Conservation (phyloP, 1,140 invertebrate species). For the Cyclina sinensis region DNA sequence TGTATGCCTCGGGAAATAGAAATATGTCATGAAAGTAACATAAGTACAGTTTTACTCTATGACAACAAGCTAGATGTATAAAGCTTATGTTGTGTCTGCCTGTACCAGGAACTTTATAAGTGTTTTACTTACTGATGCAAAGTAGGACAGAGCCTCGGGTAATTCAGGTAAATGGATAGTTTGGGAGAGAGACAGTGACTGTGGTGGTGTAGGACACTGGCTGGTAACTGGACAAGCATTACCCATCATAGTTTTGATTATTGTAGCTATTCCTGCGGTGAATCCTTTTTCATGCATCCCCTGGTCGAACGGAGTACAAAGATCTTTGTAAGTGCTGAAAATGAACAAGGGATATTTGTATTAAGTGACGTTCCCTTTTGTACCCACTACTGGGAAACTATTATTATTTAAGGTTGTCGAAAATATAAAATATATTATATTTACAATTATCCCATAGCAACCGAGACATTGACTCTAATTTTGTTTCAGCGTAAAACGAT, state of each 20-base stretch:
- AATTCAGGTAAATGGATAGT: slow-evolving; percentile 10
- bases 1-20: too few species aligned
- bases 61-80: not conserved
- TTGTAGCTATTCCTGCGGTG: not conserved
- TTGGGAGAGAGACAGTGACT: not conserved
- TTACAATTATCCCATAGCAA: too few species aligned
- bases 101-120: not conserved
- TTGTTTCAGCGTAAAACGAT: too few species aligned
- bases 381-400: too few species aligned
- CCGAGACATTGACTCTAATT: too few species aligned
- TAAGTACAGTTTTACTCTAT: not conserved
- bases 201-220: not conserved
- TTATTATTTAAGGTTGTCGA: too few species aligned
- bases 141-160: not conserved
- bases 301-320: not conserved
- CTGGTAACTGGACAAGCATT: not conserved
- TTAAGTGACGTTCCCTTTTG: too few species aligned
- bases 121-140: slow-evolving; percentile 29
- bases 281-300: not conserved
- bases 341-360: not conserved
- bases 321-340: slow-evolving; percentile 12
- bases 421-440: too few species aligned
- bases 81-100: not conserved
- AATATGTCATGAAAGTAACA: not conserved
- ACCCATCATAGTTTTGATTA: slow-evolving; percentile 9